These are phyloP conservation scores for Dicaeum eximium DNA, from an alignment of 2,113 vertebrate genomes.

Conservation along the genomic window DNA sequence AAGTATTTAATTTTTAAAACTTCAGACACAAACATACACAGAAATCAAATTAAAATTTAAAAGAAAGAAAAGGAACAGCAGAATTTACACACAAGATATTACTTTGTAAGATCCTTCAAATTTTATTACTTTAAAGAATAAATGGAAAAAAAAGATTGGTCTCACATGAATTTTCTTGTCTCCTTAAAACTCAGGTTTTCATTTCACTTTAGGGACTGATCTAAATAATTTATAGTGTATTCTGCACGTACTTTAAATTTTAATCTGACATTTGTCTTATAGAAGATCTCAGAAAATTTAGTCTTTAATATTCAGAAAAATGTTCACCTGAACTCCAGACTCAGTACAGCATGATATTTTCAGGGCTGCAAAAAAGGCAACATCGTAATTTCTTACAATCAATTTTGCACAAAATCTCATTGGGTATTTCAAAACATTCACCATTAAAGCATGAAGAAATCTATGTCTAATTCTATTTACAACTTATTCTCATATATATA, in stretches of 20 bases:
- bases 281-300: not conserved
- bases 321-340: not conserved
- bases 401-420: not conserved
- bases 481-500: not conserved
- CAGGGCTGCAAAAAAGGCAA: not conserved
- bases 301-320: not conserved
- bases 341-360: not conserved
- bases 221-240: not conserved
- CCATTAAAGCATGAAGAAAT: not conserved
- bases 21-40: constrained; percentile 6
- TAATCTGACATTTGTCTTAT: not conserved
- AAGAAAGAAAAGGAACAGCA: not conserved
- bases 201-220: not conserved
- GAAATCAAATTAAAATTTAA: not conserved
- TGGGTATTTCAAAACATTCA: not conserved
- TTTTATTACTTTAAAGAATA: not conserved
- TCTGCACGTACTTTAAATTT: not conserved
- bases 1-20: not conserved
- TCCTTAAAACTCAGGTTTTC: not conserved
- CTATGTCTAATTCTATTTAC: not conserved
- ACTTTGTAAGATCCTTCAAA: constrained; percentile 61
- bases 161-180: not conserved
- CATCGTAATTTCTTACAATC: not conserved
- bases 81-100: constrained; percentile 36
- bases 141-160: not conserved